Evolutionary conservation across 2,797 vertebrate genomes (phyloP), one percentile per base, ranked within the genome.

Genomic region (Chromobotia macracanthus): DNA sequence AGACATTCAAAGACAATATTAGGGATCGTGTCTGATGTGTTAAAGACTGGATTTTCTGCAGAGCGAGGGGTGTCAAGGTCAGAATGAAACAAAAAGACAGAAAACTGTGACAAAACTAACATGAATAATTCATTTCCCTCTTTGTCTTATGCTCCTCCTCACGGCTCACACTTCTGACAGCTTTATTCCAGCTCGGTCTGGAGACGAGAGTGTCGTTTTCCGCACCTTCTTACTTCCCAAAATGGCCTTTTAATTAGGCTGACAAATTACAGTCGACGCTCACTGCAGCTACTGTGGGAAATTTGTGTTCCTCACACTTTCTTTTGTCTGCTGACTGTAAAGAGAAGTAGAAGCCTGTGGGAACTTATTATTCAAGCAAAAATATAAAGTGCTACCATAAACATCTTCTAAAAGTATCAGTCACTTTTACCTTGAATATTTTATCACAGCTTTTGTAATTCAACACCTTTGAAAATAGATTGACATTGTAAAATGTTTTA

Each of bases 101-200:
- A 68, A 72, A 72, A 66, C 66, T 72, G 70, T 83, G 75, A 63
- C 73, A 83, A 87, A 83, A 82, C 72, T 63, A 28, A 15, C 68
- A 87, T 87, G 85, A 87, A 88, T 89, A 83, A 87, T 86, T 84
- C 84, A 86, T 67, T 25, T 66, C 9, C 38, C 53, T 71, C 67
- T 80, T 81, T 81, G 56, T 83, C 72, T 79, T 28, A 19, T 35
- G 28, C 12, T 80, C 76, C 69, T 86, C 81, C 86, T 82, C 73
- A 81, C 44, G 60, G 28, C 35, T 13, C 25, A 71, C 48, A 16
- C 31, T 50, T 66, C 68, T 85, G 84, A 84, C 85, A 82, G 74
- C 83, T 84, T 85, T 83, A 86, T 88, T 87, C 84, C 80, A 79
- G 83, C 61, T 75, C 64, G 21, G 71, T 86, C 86, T 82, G 41